Evolutionary conservation across 2,888 invertebrate genomes (phyloP), one percentile per base, ranked within the genome.

Genomic region (Chironomus tentans): DNA sequence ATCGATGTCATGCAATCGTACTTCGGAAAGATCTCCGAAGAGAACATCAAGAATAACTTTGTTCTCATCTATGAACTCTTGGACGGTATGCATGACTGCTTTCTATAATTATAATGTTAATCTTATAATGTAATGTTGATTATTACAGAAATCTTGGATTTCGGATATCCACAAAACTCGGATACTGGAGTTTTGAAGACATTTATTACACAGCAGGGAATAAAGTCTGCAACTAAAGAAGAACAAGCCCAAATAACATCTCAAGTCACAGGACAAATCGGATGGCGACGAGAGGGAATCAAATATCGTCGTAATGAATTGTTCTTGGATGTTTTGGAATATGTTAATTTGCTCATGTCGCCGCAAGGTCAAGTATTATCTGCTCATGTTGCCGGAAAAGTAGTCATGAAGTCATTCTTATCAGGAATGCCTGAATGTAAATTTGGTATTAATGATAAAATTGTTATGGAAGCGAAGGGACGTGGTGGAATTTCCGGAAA

Each of bases 341-440:
- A 97, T 85, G 98, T 99, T 79, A 99, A 99, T 86, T 87, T 99
- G 77, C 88, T 99, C 70, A 99, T 99, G 99, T 98, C 98, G 47
- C 98, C 98, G 1, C 99, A 99, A 89, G 95, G 97, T 76, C 98
- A 99, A 87, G 98, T 99, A 38, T 86, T 99, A 76, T 98, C 98
- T 15, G 98, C 99, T 69, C 99, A 99, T 82, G 99, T 99, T 56
- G 99, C 99, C 28, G 99, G 99, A 75, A 97, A 98, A 84, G 97
- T 99, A 76, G 97, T 98, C 50, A 99, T 99, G 99, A 99, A 99
- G 86, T 97, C 98, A 0, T 99, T 98, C 83, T 86, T 99, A 77
- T 98, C 98, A 24, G 99, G 99, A 47, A 99, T 99, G 99, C 99
- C 99, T 0, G 99, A 99, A 84, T 99, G 99, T 87, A 99, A 99